Conservation (phyloP, 2,797 vertebrate species). For the Tenualosa ilisha region DNA sequence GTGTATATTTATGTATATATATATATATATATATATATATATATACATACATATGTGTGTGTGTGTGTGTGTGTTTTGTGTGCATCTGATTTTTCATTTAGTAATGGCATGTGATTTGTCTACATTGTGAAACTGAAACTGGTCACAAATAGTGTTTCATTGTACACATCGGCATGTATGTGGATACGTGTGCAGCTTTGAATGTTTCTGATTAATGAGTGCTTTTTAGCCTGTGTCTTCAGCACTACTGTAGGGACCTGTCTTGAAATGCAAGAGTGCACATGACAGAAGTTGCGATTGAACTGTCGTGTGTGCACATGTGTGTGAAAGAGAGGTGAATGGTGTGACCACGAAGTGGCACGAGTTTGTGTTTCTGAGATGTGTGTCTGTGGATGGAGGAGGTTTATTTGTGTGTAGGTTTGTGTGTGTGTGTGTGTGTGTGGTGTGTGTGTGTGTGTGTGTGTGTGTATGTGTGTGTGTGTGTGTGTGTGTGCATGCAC, state of each 20-base stretch:
- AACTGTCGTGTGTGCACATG: not conserved
- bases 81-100: not conserved
- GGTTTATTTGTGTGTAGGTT: not conserved
- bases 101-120: not conserved
- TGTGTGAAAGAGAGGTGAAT: not conserved
- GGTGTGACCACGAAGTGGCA: not conserved
- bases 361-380: not conserved
- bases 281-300: not conserved
- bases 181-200: too few relatives aligned
- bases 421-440: constrained; percentile 21
- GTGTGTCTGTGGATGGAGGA: not conserved
- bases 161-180: not conserved
- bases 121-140: not conserved
- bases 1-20: not conserved
- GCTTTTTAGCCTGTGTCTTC: too few relatives aligned
- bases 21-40: not conserved
- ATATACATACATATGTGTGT: not conserved
- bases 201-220: too few relatives aligned
- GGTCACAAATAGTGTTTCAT: not conserved
- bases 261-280: not conserved
- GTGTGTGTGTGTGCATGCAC: not conserved
- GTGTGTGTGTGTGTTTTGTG: not conserved
- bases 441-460: not conserved
- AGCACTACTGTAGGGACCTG: not conserved
- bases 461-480: constrained; percentile 1